Base-by-base conservation (phyloP, 2,113 vertebrate species). In the Oxyura jamaicensis region DNA sequence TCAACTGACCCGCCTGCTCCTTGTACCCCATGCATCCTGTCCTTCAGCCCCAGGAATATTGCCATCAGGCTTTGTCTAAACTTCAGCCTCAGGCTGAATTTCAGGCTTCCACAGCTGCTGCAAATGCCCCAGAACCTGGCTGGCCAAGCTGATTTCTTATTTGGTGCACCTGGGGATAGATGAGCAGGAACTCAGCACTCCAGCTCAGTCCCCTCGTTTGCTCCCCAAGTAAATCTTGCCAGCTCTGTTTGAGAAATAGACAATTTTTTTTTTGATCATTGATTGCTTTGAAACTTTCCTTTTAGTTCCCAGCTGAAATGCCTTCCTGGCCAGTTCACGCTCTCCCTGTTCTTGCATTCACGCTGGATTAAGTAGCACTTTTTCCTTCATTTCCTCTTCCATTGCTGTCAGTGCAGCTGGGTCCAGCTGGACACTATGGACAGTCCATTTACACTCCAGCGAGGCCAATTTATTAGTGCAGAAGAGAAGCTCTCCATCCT, bases 211-310 rank as follows among this genome's bases (percentile, higher is more conserved):
- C n/a, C 13, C 15, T 42, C 4, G 9, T 21, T 8, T 22, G 5
- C 18, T 72, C 33, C 8, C 25, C 25, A 1, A 4, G n/a, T 16
- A 44, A 11, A 52, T 2, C 0, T 29, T 33, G 39, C 42, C 41
- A 39, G 52, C 15, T 58, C 18, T 59, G 5, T 26, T 35, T 48
- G 16, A 42, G 28, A 41, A 83, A 44, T 11, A 65, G 60, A 15
- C 22, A 35, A 39, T 44, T 8, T n/a, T 4, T 26, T 50, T 26
- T 56, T 71, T 55, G 36, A 31, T 67, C 26, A 2, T 8, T 41
- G 28, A 46, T 33, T 62, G 10, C 52, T 50, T 44, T 50, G 65
- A 77, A 81, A 22, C 21, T 46, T 71, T 28, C n/a, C 29, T 50
- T 77, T 56, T 66, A n/a, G 46, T 81, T 85, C 44, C 19, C 52